Conservation (phyloP, 2,888 invertebrate species). For the Boloria selene region DNA sequence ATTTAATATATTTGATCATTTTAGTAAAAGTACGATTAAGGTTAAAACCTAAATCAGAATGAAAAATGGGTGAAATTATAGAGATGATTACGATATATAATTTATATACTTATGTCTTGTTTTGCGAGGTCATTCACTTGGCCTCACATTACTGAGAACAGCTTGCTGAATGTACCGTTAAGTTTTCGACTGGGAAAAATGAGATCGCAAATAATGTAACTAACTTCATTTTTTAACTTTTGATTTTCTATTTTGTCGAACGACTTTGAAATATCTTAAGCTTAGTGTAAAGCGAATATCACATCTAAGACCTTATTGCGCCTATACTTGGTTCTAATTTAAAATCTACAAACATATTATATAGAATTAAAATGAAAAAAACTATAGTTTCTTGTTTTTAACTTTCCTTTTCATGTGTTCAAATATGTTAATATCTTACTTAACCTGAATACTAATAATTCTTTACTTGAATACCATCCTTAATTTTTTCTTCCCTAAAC, state of each 20-base stretch:
- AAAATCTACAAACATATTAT: no score
- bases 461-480: background rate
- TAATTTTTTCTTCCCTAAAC: background rate
- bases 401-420: background rate
- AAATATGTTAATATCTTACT: background rate
- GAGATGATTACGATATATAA: constrained; percentile 24
- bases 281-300: no score
- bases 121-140: constrained; percentile 68
- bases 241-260: constrained; percentile 1
- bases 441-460: background rate
- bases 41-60: constrained; percentile 15
- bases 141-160: constrained; percentile 58
- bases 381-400: background rate
- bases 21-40: background rate
- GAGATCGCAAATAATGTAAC: constrained; percentile 32
- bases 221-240: constrained; percentile 5
- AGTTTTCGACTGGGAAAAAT: constrained; percentile 53
- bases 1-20: background rate
- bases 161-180: constrained; percentile 75
- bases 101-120: constrained; percentile 21
- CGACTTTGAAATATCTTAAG: no score
- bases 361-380: no score
- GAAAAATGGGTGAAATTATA: constrained; percentile 9
- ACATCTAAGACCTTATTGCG: background rate
- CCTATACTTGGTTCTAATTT: background rate